Conservation (phyloP, 2,888 invertebrate species). For the Entomobrya proxima region DNA sequence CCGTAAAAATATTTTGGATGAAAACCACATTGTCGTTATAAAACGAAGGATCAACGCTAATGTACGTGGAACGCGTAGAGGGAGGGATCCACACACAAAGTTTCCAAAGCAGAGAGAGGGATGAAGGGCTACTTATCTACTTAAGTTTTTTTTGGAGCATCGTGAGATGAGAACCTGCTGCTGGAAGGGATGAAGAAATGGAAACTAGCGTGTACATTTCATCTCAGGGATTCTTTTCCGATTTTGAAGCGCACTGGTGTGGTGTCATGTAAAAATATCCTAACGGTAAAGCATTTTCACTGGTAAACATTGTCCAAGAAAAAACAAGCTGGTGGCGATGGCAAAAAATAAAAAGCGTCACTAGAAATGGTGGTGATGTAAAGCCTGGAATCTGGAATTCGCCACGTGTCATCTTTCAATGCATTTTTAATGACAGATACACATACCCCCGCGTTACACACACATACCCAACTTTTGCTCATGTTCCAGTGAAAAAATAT, state of each 20-base stretch:
- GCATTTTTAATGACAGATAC: slow-evolving; percentile 71
- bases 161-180: not conserved
- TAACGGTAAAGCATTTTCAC: not conserved
- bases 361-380: not conserved
- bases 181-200: slow-evolving; percentile 48
- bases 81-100: not conserved
- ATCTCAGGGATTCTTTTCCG: not conserved
- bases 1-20: not conserved
- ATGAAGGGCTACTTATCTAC: slow-evolving; percentile 58
- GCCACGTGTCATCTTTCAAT: slow-evolving; percentile 73
- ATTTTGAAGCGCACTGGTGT: not conserved
- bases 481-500: too few relatives aligned
- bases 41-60: slow-evolving; percentile 24
- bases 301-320: not conserved
- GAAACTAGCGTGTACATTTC: not conserved
- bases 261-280: not conserved
- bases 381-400: slow-evolving; percentile 58
- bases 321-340: not conserved
- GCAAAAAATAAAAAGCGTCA: too few relatives aligned
- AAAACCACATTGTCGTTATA: not conserved
- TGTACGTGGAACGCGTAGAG: slow-evolving; percentile 11
- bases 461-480: too few relatives aligned
- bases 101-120: slow-evolving; percentile 26
- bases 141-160: too few relatives aligned
- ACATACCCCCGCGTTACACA: too few relatives aligned